Evolutionary conservation across 2,797 vertebrate species (phyloP).

Genomic region (Cyclopterus lumpus): DNA sequence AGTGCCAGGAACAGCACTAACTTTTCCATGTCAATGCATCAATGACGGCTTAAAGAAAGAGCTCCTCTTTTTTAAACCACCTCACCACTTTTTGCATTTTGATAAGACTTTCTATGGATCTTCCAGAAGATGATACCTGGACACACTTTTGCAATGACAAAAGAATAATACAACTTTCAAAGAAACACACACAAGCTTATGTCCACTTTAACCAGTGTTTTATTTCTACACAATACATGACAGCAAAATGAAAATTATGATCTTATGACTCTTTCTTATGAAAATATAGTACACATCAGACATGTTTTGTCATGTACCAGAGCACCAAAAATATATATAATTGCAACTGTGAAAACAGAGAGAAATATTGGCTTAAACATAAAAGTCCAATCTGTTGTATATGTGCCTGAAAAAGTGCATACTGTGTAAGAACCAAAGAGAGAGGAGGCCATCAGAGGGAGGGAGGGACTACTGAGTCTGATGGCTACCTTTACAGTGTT

Average conservation of each 20-base stretch:
- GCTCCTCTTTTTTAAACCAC: slow-evolving; percentile 58
- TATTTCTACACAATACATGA: slow-evolving; percentile 88
- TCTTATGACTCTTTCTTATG: slow-evolving; percentile 82
- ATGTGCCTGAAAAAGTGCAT: slow-evolving; percentile 83
- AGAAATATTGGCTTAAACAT: slow-evolving; percentile 70
- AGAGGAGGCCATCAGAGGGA: slow-evolving; percentile 63
- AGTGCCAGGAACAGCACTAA: slow-evolving; percentile 74
- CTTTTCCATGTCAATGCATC: slow-evolving; percentile 75
- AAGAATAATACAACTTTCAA: background rate
- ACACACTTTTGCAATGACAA: background rate
- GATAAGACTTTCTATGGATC: slow-evolving; percentile 23
- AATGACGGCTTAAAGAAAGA: slow-evolving; percentile 66
- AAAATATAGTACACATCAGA: slow-evolving; percentile 83
- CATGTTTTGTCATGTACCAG: slow-evolving; percentile 81
- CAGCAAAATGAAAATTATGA: slow-evolving; percentile 84
- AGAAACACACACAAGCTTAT: slow-evolving; percentile 14
- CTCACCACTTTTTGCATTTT: slow-evolving; percentile 40
- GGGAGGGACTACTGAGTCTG: slow-evolving; percentile 46
- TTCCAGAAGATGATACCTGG: slow-evolving; percentile 1
- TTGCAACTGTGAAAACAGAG: slow-evolving; percentile 78
- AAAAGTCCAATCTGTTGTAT: slow-evolving; percentile 76
- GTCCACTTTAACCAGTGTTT: slow-evolving; percentile 85
- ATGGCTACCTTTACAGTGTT: slow-evolving; percentile 77
- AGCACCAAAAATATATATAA: slow-evolving; percentile 82
- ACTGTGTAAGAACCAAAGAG: slow-evolving; percentile 72